Conservation (phyloP, 2,113 vertebrate species). For the Cebidichthys violaceus region DNA sequence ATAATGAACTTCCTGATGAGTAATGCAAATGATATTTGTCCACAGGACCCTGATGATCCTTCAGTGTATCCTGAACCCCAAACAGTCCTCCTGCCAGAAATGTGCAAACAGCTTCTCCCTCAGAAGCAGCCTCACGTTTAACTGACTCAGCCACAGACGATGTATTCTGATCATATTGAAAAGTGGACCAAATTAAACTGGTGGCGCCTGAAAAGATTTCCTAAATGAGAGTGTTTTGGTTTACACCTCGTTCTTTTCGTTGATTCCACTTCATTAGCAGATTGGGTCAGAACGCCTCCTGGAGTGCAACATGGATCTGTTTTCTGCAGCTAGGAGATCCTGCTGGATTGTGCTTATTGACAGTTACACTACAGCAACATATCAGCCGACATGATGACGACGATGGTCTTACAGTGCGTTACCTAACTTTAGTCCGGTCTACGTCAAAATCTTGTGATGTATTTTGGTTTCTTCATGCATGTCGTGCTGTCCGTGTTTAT, state of each 20-base stretch:
- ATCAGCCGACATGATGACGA: neutral
- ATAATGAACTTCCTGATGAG: neutral
- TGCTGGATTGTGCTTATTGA: neutral
- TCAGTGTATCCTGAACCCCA: constrained; percentile 83
- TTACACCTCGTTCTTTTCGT: neutral
- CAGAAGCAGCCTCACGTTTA: neutral
- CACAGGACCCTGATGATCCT: constrained; percentile 86
- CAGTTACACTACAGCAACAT: neutral
- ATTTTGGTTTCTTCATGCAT: neutral
- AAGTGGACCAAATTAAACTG: neutral
- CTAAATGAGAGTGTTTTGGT: neutral
- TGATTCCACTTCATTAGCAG: neutral
- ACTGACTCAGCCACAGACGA: neutral
- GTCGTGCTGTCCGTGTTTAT: neutral
- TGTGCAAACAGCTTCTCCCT: constrained; percentile 49
- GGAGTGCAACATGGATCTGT: neutral
- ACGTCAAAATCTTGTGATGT: neutral
- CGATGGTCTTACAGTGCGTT: neutral
- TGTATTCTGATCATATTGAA: neutral
- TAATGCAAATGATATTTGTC: constrained; percentile 15
- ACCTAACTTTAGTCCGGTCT: too few species aligned
- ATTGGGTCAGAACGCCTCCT: neutral
- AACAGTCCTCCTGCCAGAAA: constrained; percentile 74
- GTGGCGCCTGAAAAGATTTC: neutral
- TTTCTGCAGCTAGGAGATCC: neutral